Base-by-base conservation (phyloP, 1,140 invertebrate genomes). In the Diploscapter pachys region DNA sequence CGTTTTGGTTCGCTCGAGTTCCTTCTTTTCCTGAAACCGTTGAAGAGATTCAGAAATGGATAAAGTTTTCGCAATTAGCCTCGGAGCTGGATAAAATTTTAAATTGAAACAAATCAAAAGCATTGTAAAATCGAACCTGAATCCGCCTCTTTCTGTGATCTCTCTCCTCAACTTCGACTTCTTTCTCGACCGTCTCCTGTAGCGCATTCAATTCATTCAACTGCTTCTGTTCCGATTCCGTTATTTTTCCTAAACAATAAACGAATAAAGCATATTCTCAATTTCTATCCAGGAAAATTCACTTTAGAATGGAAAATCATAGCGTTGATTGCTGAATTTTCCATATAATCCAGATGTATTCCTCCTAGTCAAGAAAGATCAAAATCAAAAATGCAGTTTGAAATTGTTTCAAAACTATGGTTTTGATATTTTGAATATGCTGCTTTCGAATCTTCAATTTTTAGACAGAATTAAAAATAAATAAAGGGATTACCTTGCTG, bases 191-290 rank as follows among this genome's bases (percentile, higher is more conserved):
- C 55, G 79, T 62, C 8, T 11, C 62, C 31, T 13, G 4, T 0
- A 79, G 8, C 4, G 5, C 62, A n/a, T 81, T 80, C 31, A 80
- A 57, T 50, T 76, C 52, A 3, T 73, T 54, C 6, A 78, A 48
- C 6, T 50, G 50, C 52, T 80, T 72, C 49, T 63, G 59, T 59
- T 70, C 68, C 11, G 64, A 63, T n/a, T 80, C 80, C 9, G 72
- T 31, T 31, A 59, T 13, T 59, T 59, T 59, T 59, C 13, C 57
- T 59, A 59, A 59, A 59, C 2, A 59, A 31, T 31, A 31, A 31
- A 31, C 31, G 31, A 31, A 31, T 31, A 31, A 31, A n/a, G n/a
- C n/a, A n/a, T n/a, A n/a, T n/a, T n/a, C n/a, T n/a, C n/a, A n/a
- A n/a, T n/a, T n/a, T n/a, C n/a, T n/a, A n/a, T n/a, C n/a, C n/a